Evolutionary conservation across 1,140 invertebrate species (phyloP).

Genomic region (Calephelis virginiensis): DNA sequence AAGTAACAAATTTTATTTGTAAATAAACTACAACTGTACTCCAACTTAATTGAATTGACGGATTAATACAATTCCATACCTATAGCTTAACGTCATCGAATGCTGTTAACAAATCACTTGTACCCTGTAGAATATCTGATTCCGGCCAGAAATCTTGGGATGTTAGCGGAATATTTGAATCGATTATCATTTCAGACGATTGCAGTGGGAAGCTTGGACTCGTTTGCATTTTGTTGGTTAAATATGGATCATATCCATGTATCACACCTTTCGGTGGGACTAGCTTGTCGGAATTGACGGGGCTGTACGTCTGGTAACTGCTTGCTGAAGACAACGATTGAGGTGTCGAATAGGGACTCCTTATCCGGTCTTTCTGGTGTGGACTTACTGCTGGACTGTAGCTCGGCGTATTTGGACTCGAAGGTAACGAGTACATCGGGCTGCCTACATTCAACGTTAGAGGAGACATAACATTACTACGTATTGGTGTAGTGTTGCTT

Average conservation of each 20-base stretch:
- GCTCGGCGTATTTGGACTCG: constrained; percentile 53
- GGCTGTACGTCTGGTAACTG: constrained; percentile 58
- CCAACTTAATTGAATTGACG: constrained; percentile 47
- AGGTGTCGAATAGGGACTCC: constrained; percentile 62
- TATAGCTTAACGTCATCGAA: constrained; percentile 64
- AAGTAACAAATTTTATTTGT: not conserved
- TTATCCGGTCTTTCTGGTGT: constrained; percentile 50
- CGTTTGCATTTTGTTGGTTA: constrained; percentile 59
- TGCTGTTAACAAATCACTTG: constrained; percentile 58
- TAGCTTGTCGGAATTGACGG: constrained; percentile 38
- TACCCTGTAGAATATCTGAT: constrained; percentile 55
- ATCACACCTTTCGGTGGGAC: constrained; percentile 50
- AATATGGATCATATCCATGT: constrained; percentile 59
- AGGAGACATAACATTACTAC: constrained; percentile 53
- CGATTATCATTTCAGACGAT: constrained; percentile 47
- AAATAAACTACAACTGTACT: not conserved
- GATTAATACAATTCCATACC: constrained; percentile 1
- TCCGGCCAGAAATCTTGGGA: constrained; percentile 62
- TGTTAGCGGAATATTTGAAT: constrained; percentile 44
- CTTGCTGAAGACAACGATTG: constrained; percentile 61
- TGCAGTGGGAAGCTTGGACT: constrained; percentile 55
- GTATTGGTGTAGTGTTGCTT: constrained; percentile 34
- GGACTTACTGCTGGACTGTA: constrained; percentile 62
- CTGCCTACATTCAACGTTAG: constrained; percentile 57
- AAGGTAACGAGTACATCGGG: constrained; percentile 61